Evolutionary conservation across 2,113 vertebrate species (phyloP), one percentile per base, ranked within the genome.

Genomic region (Osmerus eperlanus): DNA sequence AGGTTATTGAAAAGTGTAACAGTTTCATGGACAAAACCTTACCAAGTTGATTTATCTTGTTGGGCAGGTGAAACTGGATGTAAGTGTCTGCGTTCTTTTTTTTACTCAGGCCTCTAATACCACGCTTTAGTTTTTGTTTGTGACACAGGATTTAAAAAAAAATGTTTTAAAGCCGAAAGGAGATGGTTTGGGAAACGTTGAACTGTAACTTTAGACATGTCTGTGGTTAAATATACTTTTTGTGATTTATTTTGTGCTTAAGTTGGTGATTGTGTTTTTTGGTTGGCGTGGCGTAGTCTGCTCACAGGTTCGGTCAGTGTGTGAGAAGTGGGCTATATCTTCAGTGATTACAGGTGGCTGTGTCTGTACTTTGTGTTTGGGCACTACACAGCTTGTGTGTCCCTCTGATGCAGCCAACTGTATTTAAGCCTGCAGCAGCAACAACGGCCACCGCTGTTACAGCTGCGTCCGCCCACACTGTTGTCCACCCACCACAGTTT

Each of bases 401-500:
- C 29, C 29, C 29, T 32, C 29, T 5, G 29, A 32, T 32, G 29
- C 29, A 3, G 29, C 29, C 3, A 32, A 32, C 29, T 32, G 29
- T 66, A 73, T 66, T 36, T 78, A 84, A 74, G 78, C 83, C 83
- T 78, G 67, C 72, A 76, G 79, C 32, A 67, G 58, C 71, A 68
- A 63, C 74, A 32, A 32, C 29, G 5, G 29, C 29, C 29, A 32
- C 29, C 29, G 2, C 29, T 32, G 29, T 32, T 32, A 32, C 60
- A 70, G 65, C 74, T 64, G 74, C 82, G 67, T 70, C 75, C 74
- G 51, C 71, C 75, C 76, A 65, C 74, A 67, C 78, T 65, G 70
- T 81, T 32, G 29, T 81, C 79, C 76, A 23, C 86, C 87, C 85
- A 86, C 86, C 56, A 73, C 67, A 77, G 83, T 86, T 89, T 86